Evolutionary conservation across 1,140 invertebrate species (phyloP).

Genomic region (Yoshiicerus persimilis): DNA sequence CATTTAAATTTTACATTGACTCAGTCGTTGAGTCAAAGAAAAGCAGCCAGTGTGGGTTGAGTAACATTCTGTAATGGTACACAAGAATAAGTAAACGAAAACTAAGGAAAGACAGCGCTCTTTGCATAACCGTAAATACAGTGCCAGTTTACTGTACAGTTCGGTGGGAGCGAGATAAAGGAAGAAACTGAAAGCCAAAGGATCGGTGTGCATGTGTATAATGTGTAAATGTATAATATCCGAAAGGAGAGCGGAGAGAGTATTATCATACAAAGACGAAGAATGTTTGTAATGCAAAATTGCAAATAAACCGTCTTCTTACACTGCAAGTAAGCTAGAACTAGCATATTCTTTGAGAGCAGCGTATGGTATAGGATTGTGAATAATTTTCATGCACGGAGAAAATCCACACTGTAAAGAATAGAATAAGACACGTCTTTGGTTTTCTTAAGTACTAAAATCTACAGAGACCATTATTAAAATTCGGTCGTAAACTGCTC

Average conservation of each 20-base stretch:
- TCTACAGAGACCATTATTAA: conserved; percentile 6
- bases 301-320: background rate
- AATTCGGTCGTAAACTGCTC: background rate
- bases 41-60: background rate
- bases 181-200: background rate
- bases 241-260: background rate
- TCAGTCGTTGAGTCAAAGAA: background rate
- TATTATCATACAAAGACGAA: conserved; percentile 7
- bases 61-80: background rate
- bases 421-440: background rate
- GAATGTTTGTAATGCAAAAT: conserved; percentile 20
- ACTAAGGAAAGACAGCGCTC: background rate
- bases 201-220: background rate
- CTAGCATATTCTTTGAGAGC: background rate
- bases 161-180: background rate
- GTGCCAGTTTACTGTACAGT: background rate
- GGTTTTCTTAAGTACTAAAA: background rate
- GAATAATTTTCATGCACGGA: background rate
- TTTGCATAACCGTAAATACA: background rate
- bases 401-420: background rate
- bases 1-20: conserved; percentile 13
- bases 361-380: background rate
- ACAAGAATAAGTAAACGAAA: background rate
- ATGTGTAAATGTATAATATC: background rate
- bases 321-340: background rate